These are phyloP conservation scores for Geococcyx californianus DNA, from an alignment of 2,113 vertebrate species.

Conservation along the genomic window DNA sequence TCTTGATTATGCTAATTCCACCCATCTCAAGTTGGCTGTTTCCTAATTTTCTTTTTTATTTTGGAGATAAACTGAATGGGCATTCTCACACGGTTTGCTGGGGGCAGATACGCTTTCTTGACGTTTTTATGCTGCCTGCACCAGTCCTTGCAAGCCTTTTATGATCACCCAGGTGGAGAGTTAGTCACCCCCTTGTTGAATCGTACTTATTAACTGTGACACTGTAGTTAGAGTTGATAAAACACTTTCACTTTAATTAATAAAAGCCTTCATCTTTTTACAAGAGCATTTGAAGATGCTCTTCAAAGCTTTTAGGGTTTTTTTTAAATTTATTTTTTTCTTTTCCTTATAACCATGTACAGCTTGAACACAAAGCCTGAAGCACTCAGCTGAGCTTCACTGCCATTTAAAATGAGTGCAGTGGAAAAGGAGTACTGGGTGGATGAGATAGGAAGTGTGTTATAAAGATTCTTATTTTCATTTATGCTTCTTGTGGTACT, in stretches of 20 bases:
- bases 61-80: background rate
- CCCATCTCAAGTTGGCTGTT: background rate
- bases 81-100: background rate
- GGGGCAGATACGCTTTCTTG: background rate
- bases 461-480: background rate
- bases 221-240: background rate
- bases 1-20: background rate
- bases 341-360: background rate
- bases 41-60: background rate
- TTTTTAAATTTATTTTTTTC: background rate
- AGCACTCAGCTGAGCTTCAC: background rate
- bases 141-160: background rate
- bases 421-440: background rate
- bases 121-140: background rate
- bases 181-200: background rate
- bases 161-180: background rate
- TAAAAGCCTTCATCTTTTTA: background rate
- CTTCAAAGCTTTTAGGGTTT: background rate
- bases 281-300: background rate
- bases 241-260: constrained; percentile 10
- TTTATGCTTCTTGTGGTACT: background rate
- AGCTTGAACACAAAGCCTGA: background rate
- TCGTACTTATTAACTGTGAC: background rate
- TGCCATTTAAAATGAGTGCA: background rate
- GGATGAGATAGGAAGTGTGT: background rate